Conservation (phyloP, 2,888 invertebrate species). For the Furcula furcula region DNA sequence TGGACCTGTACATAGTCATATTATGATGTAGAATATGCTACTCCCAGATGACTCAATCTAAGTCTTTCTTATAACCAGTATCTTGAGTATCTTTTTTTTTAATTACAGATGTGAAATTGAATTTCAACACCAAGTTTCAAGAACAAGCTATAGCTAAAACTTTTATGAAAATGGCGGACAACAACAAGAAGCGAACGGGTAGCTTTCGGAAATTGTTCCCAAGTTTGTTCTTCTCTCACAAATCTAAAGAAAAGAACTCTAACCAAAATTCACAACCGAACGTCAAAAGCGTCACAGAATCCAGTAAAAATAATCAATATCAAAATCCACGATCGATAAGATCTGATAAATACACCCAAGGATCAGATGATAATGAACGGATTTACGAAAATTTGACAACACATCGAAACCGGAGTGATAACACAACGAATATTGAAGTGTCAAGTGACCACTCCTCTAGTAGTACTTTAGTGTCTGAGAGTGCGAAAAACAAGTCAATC, state of each 20-base stretch:
- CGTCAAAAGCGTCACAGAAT: constrained; percentile 36
- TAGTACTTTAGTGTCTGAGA: constrained; percentile 68
- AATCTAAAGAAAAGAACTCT: constrained; percentile 53
- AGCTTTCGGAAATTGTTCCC: constrained; percentile 70
- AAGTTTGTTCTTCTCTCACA: constrained; percentile 57
- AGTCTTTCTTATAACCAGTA: too few species aligned
- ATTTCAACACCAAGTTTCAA: background rate
- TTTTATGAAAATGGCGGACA: constrained; percentile 52
- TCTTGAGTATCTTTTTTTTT: background rate
- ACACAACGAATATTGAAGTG: constrained; percentile 38
- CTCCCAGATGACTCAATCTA: too few species aligned
- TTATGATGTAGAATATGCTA: too few species aligned
- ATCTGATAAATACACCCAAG: constrained; percentile 37
- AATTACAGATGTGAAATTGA: constrained; percentile 15
- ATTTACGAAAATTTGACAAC: constrained; percentile 69
- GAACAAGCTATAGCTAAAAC: background rate
- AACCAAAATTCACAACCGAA: constrained; percentile 26
- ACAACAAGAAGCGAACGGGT: constrained; percentile 56
- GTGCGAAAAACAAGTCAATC: constrained; percentile 36
- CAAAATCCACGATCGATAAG: constrained; percentile 54
- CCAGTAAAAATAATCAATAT: constrained; percentile 54
- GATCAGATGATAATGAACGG: constrained; percentile 45
- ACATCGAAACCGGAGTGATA: constrained; percentile 33
- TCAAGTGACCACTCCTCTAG: constrained; percentile 62
- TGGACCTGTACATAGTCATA: too few species aligned